phyloP scores from a whole-genome alignment of 2,888 invertebrate species.

The Halictus ligatus region DNA sequence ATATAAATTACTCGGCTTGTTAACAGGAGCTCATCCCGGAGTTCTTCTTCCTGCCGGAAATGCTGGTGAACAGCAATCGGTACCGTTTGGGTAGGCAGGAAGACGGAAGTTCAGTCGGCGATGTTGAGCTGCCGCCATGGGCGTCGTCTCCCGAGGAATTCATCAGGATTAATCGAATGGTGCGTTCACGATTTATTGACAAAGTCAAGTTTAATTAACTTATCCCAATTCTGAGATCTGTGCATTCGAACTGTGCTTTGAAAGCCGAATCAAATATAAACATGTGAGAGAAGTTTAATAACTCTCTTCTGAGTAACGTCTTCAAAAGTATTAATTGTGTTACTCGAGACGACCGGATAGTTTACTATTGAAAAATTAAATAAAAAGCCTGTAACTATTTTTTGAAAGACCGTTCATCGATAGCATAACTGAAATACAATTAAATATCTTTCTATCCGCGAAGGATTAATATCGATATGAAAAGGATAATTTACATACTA shows the following conservation, averaged over 20 bases:
- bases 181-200: constrained; percentile 70
- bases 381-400: no score
- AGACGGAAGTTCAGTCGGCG: constrained; percentile 90
- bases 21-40: constrained; percentile 97
- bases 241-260: no score
- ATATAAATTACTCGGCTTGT: constrained; percentile 59
- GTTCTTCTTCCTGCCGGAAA: constrained; percentile 99
- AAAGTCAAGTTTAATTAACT: neutral
- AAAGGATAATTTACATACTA: neutral
- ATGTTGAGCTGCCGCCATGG: constrained; percentile 98
- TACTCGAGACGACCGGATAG: no score
- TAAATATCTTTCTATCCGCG: no score
- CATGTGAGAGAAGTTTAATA: no score
- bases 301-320: no score
- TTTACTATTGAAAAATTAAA: no score
- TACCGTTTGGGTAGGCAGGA: constrained; percentile 96
- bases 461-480: neutral
- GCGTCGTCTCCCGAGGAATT: constrained; percentile 99
- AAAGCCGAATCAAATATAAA: no score
- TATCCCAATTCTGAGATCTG: no score
- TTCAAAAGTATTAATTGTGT: no score
- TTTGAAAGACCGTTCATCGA: no score
- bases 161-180: constrained; percentile 98
- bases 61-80: constrained; percentile 95
- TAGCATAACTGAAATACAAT: no score